Conservation (phyloP, 1,140 invertebrate genomes). For the Plectrocnemia conspersa region DNA sequence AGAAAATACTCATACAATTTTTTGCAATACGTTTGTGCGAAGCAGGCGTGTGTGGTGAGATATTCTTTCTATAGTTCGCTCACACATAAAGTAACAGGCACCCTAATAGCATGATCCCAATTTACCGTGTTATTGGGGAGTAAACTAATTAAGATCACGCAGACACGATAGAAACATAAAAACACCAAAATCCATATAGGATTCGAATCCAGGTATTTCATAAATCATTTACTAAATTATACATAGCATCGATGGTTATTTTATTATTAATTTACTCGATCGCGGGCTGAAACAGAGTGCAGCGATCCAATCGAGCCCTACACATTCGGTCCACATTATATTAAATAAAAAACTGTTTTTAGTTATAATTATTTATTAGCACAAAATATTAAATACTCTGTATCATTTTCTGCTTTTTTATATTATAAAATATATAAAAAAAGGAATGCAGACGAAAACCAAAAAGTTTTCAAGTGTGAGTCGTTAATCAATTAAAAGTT, state of each 20-base stretch:
- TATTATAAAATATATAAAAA: background rate
- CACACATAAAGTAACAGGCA: no score
- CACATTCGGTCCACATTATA: background rate
- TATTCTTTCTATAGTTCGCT: no score
- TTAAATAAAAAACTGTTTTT: background rate
- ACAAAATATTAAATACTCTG: constrained; percentile 1
- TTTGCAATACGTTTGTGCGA: no score
- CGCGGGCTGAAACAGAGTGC: background rate
- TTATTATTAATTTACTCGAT: background rate
- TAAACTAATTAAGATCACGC: no score
- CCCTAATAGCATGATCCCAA: no score
- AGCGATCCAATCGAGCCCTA: background rate
- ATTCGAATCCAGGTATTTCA: background rate
- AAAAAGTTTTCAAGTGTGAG: background rate
- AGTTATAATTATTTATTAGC: background rate
- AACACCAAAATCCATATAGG: no score
- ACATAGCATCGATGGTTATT: no score
- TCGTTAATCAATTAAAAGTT: background rate
- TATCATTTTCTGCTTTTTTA: background rate
- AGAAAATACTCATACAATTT: no score
- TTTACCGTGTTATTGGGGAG: no score
- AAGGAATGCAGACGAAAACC: background rate
- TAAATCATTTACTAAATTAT: no score
- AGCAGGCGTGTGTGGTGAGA: no score
- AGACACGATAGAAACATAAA: no score